Percentiles rank a stretch among this genome's conserved stretches.
phyloP scores from a whole-genome alignment of 2,888 invertebrate genomes.

The Polietes domitor region DNA sequence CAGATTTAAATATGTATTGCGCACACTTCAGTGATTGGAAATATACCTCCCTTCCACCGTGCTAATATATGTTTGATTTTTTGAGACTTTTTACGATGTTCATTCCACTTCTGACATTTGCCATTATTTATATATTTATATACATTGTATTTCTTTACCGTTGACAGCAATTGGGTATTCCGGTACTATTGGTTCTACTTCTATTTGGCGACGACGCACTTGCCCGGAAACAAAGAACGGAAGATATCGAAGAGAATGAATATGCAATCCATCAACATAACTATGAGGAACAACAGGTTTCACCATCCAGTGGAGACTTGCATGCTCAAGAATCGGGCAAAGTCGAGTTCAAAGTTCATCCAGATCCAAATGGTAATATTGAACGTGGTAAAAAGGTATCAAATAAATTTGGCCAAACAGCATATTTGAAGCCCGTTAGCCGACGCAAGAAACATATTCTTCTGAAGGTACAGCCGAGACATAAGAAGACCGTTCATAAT shows the following conservation, averaged over 20 bases:
- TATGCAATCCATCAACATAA: slow-evolving; percentile 68
- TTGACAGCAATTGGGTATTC: slow-evolving; percentile 58
- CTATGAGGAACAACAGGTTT: slow-evolving; percentile 65
- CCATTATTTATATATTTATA: too few relatives aligned
- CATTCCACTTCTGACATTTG: too few relatives aligned
- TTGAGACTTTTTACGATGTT: too few relatives aligned
- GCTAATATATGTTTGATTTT: too few relatives aligned
- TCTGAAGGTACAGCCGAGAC: slow-evolving; percentile 60
- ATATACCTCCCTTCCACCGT: too few relatives aligned
- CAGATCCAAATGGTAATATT: slow-evolving; percentile 61
- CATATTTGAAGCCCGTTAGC: slow-evolving; percentile 70
- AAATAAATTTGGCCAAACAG: slow-evolving; percentile 70
- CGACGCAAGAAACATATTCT: slow-evolving; percentile 70
- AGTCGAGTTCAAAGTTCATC: slow-evolving; percentile 56
- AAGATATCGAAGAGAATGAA: slow-evolving; percentile 61
- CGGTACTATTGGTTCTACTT: slow-evolving; percentile 58
- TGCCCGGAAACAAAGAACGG: slow-evolving; percentile 57
- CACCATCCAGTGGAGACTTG: slow-evolving; percentile 53
- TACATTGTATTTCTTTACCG: background rate
- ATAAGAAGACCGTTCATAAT: slow-evolving; percentile 65
- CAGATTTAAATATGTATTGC: too few relatives aligned
- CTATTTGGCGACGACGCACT: slow-evolving; percentile 59
- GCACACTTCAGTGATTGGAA: too few relatives aligned
- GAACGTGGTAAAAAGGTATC: slow-evolving; percentile 72
- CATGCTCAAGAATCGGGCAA: slow-evolving; percentile 65